Base-by-base conservation (phyloP, 2,888 invertebrate genomes). In the Aspidapion aeneum region DNA sequence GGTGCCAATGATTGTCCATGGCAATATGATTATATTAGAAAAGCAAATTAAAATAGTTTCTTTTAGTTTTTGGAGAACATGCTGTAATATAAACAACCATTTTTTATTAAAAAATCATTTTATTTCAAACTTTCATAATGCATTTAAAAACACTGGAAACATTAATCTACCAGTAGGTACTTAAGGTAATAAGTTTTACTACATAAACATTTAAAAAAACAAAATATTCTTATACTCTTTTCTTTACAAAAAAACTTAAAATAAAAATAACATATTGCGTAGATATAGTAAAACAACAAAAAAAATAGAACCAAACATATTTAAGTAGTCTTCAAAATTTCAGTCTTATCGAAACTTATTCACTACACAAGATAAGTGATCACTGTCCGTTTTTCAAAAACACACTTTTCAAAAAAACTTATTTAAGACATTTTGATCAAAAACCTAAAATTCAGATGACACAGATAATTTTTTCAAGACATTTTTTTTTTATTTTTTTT, bases 21-120 rank as follows among this genome's bases (percentile, higher is more conserved):
- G 56, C 56, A 21, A 18, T 21, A 18, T n/a, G 52, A 52, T 52
- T 52, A 52, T 52, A 19, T 52, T n/a, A 52, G 52, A 19, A 52
- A n/a, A 17, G n/a, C 18, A 18, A 52, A 19, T 52, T 52, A 52
- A n/a, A 35, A 35, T 35, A 35, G 35, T 35, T 7, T 35, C 12
- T 35, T 35, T 35, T 35, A 35, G 12, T 35, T 35, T 35, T 35
- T 35, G 12, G 35, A 35, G 3, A 35, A 35, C 35, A 35, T 35
- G 12, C 35, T 35, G 3, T 35, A 35, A 35, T 35, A 35, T 7
- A 35, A 35, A 35, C 35, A 35, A 35, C 35, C 35, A 35, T 35
- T 7, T 35, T 35, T 35, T 35, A 35, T 35, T 7, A 35, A 35
- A 35, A 35, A 3, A 35, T 35, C 12, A 3, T 35, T 35, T 35